Evolutionary conservation across 1,140 invertebrate species (phyloP).

Genomic region (Drosophila tsacasi): DNA sequence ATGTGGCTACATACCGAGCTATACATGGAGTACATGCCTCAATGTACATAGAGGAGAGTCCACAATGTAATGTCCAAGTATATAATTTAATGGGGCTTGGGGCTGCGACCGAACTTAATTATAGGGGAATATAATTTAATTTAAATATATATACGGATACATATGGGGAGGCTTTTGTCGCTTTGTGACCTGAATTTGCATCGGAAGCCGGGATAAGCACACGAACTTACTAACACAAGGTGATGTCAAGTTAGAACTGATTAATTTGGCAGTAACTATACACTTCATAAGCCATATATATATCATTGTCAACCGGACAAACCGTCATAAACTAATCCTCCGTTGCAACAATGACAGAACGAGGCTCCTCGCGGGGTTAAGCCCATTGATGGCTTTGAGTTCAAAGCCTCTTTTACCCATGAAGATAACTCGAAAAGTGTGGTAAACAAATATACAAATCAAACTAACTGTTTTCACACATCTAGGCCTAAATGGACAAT

Average conservation of each 20-base stretch:
- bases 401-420: conserved; percentile 1
- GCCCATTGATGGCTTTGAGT: conserved; percentile 18
- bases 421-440: conserved; percentile 27
- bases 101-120: conserved; percentile 40
- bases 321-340: conserved; percentile 25
- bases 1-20: conserved; percentile 10
- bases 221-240: conserved; percentile 3
- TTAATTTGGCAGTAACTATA: neutral
- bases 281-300: neutral
- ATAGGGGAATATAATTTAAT: conserved; percentile 51
- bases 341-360: neutral
- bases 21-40: conserved; percentile 1
- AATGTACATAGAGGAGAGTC: conserved; percentile 8
- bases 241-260: conserved; percentile 22
- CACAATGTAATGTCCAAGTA: conserved; percentile 37
- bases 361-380: conserved; percentile 11
- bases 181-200: conserved; percentile 43
- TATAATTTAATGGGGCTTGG: conserved; percentile 50
- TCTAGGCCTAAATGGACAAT: conserved; percentile 59
- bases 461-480: conserved; percentile 76
- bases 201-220: conserved; percentile 30
- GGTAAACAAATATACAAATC: conserved; percentile 59
- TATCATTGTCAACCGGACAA: neutral
- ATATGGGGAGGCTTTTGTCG: conserved; percentile 1
- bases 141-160: conserved; percentile 20